Conservation (phyloP, 1,140 invertebrate genomes). For the Drosophila bocqueti region DNA sequence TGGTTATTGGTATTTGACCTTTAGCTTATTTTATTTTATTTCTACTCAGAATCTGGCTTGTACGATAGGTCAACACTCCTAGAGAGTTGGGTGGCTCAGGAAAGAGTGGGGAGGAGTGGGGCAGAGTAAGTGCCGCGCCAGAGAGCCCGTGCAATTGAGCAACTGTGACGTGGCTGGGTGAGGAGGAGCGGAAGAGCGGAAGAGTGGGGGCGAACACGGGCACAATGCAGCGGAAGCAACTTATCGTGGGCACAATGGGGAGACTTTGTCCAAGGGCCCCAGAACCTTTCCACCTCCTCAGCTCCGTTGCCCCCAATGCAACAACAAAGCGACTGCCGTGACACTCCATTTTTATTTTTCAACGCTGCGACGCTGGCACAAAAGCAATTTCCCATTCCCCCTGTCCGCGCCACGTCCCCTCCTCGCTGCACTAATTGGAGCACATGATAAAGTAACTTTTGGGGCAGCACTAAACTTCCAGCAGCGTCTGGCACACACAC, state of each 20-base stretch:
- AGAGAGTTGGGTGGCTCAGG: background rate
- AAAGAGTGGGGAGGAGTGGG: background rate
- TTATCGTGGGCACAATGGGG: constrained; percentile 68
- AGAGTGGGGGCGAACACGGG: constrained; percentile 1
- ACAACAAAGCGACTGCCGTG: constrained; percentile 59
- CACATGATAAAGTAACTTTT: constrained; percentile 82
- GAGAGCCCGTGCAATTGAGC: constrained; percentile 19
- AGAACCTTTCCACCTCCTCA: background rate
- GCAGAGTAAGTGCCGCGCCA: constrained; percentile 6
- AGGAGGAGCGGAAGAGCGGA: background rate
- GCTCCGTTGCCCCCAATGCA: background rate
- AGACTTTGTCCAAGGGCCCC: constrained; percentile 57
- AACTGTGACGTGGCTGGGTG: constrained; percentile 16
- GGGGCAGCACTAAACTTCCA: constrained; percentile 42
- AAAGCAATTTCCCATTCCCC: constrained; percentile 51
- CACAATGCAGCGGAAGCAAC: constrained; percentile 67
- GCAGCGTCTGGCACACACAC: constrained; percentile 44
- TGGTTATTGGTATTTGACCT: too few species aligned
- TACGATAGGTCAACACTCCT: too few species aligned
- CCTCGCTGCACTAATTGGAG: constrained; percentile 70
- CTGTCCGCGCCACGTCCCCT: background rate
- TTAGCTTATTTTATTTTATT: too few species aligned
- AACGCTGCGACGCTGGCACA: constrained; percentile 60
- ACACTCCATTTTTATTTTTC: constrained; percentile 82
- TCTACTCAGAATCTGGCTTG: too few species aligned